Conservation (phyloP, 2,888 invertebrate genomes). For the Nebria salina region DNA sequence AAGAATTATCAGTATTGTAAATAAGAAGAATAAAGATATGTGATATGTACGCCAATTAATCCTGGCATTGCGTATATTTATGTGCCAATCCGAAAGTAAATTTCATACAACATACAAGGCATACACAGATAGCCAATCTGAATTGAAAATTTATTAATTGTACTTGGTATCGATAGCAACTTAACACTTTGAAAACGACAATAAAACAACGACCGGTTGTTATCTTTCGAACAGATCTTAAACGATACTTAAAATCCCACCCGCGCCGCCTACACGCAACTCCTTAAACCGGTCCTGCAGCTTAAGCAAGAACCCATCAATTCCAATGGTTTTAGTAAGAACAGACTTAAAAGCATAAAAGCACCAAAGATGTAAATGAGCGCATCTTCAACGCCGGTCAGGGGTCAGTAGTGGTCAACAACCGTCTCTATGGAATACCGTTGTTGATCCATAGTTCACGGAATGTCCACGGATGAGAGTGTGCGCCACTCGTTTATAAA, state of each 20-base stretch:
- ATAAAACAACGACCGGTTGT: neutral
- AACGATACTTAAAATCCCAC: slow-evolving; percentile 5
- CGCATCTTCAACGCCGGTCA: slow-evolving; percentile 27
- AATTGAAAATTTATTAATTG: neutral
- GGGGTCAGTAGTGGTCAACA: slow-evolving; percentile 28
- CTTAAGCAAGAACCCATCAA: neutral
- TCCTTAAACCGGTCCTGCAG: slow-evolving; percentile 15
- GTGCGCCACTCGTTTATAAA: neutral
- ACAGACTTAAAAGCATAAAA: neutral
- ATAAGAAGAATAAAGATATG: neutral
- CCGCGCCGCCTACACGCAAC: slow-evolving; percentile 23
- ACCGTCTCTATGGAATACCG: neutral
- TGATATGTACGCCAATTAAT: neutral
- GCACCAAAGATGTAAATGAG: slow-evolving; percentile 11
- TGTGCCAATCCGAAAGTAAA: neutral
- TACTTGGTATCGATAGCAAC: neutral
- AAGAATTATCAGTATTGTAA: neutral
- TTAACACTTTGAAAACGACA: neutral
- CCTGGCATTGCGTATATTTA: neutral
- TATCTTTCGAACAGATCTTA: neutral
- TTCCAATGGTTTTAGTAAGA: slow-evolving; percentile 12
- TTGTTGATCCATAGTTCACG: neutral
- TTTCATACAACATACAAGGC: neutral
- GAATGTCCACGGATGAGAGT: neutral
- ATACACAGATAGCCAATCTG: neutral